Percentiles rank a stretch among this genome's conserved stretches.
Evolutionary conservation across 2,113 vertebrate species (phyloP).

Genomic region (Spilogale gracilis): DNA sequence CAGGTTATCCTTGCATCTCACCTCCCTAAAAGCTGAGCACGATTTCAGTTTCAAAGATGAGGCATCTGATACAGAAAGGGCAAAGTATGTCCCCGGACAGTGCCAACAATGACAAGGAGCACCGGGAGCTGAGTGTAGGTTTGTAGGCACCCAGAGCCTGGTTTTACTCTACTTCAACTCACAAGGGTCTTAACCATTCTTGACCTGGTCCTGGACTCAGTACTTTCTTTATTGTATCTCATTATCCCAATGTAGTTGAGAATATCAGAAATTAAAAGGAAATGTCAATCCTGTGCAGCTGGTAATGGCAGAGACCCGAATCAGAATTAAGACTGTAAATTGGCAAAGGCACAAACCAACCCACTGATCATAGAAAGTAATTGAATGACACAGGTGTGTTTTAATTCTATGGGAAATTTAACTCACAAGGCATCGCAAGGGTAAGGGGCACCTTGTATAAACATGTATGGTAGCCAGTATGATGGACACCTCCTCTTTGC

Average conservation of each 20-base stretch:
- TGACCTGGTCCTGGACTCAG: background rate
- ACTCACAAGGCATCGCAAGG: background rate
- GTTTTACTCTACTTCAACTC: fast-evolving
- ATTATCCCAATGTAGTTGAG: background rate
- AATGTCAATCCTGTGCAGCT: background rate
- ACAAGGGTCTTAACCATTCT: background rate
- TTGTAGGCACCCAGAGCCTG: fast-evolving
- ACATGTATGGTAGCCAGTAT: background rate
- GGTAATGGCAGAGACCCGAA: background rate
- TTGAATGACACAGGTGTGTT: background rate
- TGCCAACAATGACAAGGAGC: too few species aligned
- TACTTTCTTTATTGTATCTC: background rate
- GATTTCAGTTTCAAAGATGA: background rate
- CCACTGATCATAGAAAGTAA: background rate
- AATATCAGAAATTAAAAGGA: background rate
- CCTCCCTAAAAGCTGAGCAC: background rate
- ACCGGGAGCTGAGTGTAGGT: background rate
- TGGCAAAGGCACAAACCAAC: background rate
- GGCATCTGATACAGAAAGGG: fast-evolving
- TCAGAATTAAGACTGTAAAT: background rate
- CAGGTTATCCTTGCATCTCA: background rate
- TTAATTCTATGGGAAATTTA: background rate
- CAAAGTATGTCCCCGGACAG: background rate
- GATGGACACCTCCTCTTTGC: background rate
- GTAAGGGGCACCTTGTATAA: background rate